These are phyloP conservation scores for Tribolium castaneum DNA, from an alignment of 1,140 invertebrate genomes.

Conservation along the genomic window DNA sequence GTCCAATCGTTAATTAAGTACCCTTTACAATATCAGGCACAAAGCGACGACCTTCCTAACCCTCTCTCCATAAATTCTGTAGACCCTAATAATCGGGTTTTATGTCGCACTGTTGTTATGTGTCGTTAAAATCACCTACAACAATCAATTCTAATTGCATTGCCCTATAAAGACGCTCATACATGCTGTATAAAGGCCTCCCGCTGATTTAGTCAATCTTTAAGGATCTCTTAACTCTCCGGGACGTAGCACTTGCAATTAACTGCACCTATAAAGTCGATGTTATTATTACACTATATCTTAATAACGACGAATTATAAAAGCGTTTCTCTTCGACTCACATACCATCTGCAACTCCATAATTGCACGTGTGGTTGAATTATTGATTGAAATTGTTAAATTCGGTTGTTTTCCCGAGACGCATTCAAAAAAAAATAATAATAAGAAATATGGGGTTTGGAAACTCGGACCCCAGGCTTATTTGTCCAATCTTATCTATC, in stretches of 20 bases:
- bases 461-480: slow-evolving; percentile 29
- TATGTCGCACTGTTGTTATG: slow-evolving; percentile 58
- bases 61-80: slow-evolving; percentile 55
- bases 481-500: slow-evolving; percentile 52
- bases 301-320: slow-evolving; percentile 55
- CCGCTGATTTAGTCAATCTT: slow-evolving; percentile 58
- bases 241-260: slow-evolving; percentile 57
- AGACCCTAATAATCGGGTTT: slow-evolving; percentile 59
- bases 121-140: slow-evolving; percentile 61
- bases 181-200: slow-evolving; percentile 58
- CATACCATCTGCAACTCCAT: slow-evolving; percentile 12
- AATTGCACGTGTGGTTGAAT: slow-evolving; percentile 7
- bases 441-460: not conserved
- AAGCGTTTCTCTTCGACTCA: slow-evolving; percentile 41
- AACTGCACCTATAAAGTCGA: slow-evolving; percentile 58
- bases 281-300: slow-evolving; percentile 57
- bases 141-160: slow-evolving; percentile 64
- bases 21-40: slow-evolving; percentile 7
- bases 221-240: slow-evolving; percentile 59
- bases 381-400: slow-evolving; percentile 1
- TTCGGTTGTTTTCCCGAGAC: not conserved
- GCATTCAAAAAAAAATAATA: not conserved
- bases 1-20: slow-evolving; percentile 18
- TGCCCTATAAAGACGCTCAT: slow-evolving; percentile 60
- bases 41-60: slow-evolving; percentile 46